Conservation (phyloP, 2,888 invertebrate genomes). For the Seladonia tumulorum region DNA sequence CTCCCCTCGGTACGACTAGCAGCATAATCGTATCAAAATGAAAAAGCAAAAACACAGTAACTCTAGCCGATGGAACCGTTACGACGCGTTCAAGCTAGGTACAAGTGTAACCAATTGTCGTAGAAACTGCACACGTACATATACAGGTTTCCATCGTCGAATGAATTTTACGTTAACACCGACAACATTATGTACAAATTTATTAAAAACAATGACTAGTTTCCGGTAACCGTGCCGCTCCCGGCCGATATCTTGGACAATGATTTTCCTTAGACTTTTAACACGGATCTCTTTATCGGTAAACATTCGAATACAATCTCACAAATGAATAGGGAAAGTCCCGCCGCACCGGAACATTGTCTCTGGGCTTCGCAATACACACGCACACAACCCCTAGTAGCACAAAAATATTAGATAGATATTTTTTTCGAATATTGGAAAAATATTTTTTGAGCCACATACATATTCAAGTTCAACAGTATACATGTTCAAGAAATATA, state of each 20-base stretch:
- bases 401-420: no score
- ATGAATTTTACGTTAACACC: conserved; percentile 64
- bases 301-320: neutral
- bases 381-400: no score
- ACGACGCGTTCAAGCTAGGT: conserved; percentile 27
- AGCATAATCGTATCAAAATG: conserved; percentile 36
- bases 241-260: conserved; percentile 11
- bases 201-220: conserved; percentile 71
- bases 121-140: conserved; percentile 41
- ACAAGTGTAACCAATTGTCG: conserved; percentile 35
- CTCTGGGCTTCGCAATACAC: neutral
- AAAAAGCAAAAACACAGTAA: conserved; percentile 32
- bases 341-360: neutral
- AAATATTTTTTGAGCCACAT: no score
- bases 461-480: no score
- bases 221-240: conserved; percentile 34
- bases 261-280: neutral
- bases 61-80: conserved; percentile 23
- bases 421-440: no score
- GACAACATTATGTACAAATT: conserved; percentile 73
- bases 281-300: neutral
- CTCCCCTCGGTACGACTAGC: conserved; percentile 35
- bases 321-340: neutral
- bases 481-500: no score
- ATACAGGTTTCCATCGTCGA: conserved; percentile 39